These are phyloP conservation scores for Cheilosia vernalis DNA, from an alignment of 2,888 invertebrate species.

Conservation along the genomic window DNA sequence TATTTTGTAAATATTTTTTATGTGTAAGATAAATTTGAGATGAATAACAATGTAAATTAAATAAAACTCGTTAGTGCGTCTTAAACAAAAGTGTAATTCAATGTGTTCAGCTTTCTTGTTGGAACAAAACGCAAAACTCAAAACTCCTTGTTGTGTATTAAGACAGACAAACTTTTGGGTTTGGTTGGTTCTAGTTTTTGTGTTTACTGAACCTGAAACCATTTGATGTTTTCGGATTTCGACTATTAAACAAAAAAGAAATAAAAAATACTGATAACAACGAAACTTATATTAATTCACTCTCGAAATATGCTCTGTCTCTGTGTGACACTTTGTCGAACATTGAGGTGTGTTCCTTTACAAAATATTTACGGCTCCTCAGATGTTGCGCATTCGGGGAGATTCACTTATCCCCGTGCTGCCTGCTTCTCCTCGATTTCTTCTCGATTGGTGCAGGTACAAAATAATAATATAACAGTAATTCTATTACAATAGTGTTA, in stretches of 20 bases:
- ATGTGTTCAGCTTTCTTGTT: not conserved
- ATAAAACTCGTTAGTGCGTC: slow-evolving; percentile 23
- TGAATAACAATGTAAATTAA: slow-evolving; percentile 50
- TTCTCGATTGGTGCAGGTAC: slow-evolving; percentile 32
- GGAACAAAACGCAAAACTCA: slow-evolving; percentile 1
- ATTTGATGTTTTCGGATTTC: slow-evolving; percentile 16
- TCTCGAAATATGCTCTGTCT: slow-evolving; percentile 28
- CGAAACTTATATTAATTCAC: not conserved
- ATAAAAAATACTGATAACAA: slow-evolving; percentile 32
- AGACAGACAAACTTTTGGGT: slow-evolving; percentile 28
- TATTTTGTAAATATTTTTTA: slow-evolving; percentile 58
- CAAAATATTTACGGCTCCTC: slow-evolving; percentile 17
- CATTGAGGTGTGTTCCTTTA: slow-evolving; percentile 3
- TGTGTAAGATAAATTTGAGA: slow-evolving; percentile 61
- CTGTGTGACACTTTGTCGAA: not conserved
- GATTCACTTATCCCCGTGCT: not conserved
- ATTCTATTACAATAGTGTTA: slow-evolving; percentile 12
- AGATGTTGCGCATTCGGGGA: not conserved
- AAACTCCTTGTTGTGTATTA: not conserved
- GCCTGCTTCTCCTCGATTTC: not conserved
- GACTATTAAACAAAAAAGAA: not conserved
- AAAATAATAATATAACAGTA: slow-evolving; percentile 35
- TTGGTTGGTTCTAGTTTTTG: slow-evolving; percentile 13
- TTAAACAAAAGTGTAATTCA: not conserved
- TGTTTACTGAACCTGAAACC: slow-evolving; percentile 50